Evolutionary conservation across 2,113 vertebrate genomes (phyloP), one percentile per base, ranked within the genome.

Genomic region (Scalopus aquaticus): DNA sequence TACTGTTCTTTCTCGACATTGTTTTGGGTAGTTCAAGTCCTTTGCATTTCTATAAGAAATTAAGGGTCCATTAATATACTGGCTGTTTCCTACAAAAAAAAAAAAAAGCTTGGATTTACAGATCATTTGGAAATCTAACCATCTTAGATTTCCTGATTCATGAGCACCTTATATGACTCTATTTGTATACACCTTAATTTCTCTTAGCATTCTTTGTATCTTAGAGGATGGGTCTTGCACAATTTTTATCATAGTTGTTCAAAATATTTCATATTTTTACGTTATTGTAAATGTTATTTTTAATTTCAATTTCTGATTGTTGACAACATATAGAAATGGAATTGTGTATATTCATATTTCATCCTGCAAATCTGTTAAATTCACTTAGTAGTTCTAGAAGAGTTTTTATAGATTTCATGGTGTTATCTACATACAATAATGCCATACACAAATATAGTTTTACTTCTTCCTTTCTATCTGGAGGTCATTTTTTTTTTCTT

Each of bases 401-500:
- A 1, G 13, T 87, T 37, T 82, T 82, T 88, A 17, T 46, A 80
- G 32, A 73, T 88, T 60, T 70, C 17, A 64, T 6, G 2, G 11
- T 20, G 51, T 80, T 93, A 81, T 93, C 69, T 56, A 70, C 35
- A 69, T 70, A 7, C 46, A 91, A 73, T 58, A 58, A 72, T 26
- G 17, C 15, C 56, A 67, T 51, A 30, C 22, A 82, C 51, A 92
- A 67, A 82, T 69, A 80, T 26, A 84, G 5, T 64, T 84, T 85
- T 62, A 88, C 32, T 85, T 94, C 37, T 93, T 74, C 12, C 30
- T 93, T 42, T 88, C 79, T 89, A 56, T 76, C 19, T 88, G 16
- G 22, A 60, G 7, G 2, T 72, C 26, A n/a, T 49, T 67, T 39
- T 54, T 67, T 39, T 54, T 54, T 42, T 42, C 69, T 49, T 65